Percentiles rank a stretch among this genome's conserved stretches.
Evolutionary conservation across 2,888 invertebrate genomes (phyloP).

Genomic region (Diarsia rubi): DNA sequence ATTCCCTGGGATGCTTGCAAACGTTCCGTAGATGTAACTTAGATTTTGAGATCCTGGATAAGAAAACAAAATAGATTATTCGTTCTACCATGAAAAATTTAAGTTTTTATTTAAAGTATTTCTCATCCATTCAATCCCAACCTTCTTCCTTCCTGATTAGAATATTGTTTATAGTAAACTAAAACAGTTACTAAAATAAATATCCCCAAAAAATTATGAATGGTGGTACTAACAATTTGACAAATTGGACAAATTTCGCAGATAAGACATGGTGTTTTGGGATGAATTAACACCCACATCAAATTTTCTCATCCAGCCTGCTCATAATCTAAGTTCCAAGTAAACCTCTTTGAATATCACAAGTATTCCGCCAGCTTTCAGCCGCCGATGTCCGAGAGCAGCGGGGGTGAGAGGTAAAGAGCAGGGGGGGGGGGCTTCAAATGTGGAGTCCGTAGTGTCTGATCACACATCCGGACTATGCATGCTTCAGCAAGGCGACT

Average conservation of each 20-base stretch:
- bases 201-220: background rate
- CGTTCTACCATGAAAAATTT: background rate
- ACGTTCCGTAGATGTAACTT: constrained; percentile 9
- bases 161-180: background rate
- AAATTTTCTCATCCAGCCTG: constrained; percentile 7
- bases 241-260: background rate
- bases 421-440: background rate
- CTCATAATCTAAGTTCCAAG: constrained; percentile 18
- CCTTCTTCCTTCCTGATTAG: background rate
- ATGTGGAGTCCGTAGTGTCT: constrained; percentile 8
- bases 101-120: background rate
- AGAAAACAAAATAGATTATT: background rate
- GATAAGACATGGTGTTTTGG: background rate
- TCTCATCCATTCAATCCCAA: background rate
- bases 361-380: constrained; percentile 32
- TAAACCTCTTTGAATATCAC: constrained; percentile 51
- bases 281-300: background rate
- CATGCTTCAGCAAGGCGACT: constrained; percentile 5
- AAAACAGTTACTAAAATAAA: background rate
- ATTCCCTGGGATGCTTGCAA: constrained; percentile 30
- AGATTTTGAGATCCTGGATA: constrained; percentile 10
- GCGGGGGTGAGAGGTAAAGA: background rate
- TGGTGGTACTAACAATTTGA: background rate
- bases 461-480: constrained; percentile 13
- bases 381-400: constrained; percentile 12